Evolutionary conservation across 2,113 vertebrate species (phyloP), one percentile per base, ranked within the genome.

Genomic region (Ailuropoda melanoleuca): DNA sequence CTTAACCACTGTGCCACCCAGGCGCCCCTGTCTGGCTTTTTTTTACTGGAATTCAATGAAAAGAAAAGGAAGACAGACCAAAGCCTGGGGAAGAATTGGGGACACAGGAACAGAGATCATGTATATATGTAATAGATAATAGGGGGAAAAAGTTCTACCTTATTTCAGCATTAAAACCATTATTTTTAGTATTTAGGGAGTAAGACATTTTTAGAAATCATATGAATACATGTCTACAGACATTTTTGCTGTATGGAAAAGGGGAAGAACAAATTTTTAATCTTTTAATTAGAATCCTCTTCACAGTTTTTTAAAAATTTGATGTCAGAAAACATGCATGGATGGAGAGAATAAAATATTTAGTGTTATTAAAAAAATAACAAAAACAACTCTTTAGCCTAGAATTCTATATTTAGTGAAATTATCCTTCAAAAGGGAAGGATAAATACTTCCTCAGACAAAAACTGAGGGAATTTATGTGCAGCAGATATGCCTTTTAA

Each of bases 91-190:
- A 88, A 80, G 26, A 83, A 72, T 0, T 72, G 23, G 62, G 80
- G 56, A 87, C 29, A 70, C 23, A 94, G 66, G 72, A 82, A 82
- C 29, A 64, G 75, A 62, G 50, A 93, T 37, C 48, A 60, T 37
- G 9, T 4, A 31, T 5, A 31, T 12, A 48, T 72, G 13, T 72
- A 81, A 68, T 4, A 82, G 62, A 53, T 53, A 46, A 72, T 37
- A 82, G 56, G 43, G 0, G 43, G 75, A 85, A 85, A 70, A n/a
- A 48, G 12, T 81, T 78, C 46, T 80, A 58, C 70, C 8, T 93
- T 78, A 77, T 84, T 96, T 92, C 50, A 96, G 26, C 26, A n/a
- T 37, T 95, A 92, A 62, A 95, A 8, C 56, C 82, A 94, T 60
- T 80, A 43, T 19, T 93, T 93, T 81, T 93, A 75, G 66, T 82